Evolutionary conservation across 2,113 vertebrate genomes (phyloP).

Genomic region (Pandion haliaetus): DNA sequence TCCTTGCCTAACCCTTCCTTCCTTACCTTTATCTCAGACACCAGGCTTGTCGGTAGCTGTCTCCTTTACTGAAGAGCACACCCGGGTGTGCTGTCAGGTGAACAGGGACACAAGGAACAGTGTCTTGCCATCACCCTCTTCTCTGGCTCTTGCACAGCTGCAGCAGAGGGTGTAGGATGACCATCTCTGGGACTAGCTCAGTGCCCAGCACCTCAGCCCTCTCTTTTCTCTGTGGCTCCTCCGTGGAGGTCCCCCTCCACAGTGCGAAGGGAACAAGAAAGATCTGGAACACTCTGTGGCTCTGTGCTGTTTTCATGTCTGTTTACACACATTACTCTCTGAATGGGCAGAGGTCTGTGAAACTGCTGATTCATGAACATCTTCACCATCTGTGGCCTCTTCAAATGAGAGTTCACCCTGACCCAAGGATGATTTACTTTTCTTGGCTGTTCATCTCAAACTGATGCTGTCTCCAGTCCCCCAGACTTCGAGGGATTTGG

Average conservation of each 20-base stretch:
- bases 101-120: neutral
- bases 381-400: conserved; percentile 9
- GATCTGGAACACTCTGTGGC: neutral
- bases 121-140: neutral
- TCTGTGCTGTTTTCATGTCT: neutral
- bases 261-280: neutral
- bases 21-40: neutral
- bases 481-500: conserved; percentile 1
- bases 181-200: neutral
- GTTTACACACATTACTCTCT: neutral
- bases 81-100: neutral
- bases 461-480: neutral
- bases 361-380: conserved; percentile 37
- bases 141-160: neutral
- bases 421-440: conserved; percentile 33
- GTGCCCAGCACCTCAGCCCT: neutral
- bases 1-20: neutral
- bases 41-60: neutral
- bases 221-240: neutral
- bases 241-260: neutral
- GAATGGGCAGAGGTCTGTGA: conserved; percentile 19
- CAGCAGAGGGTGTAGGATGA: neutral
- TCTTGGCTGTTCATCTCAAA: conserved; percentile 14
- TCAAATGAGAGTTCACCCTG: neutral
- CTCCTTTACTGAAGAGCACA: neutral